phyloP scores from a whole-genome alignment of 2,888 invertebrate species.

The Drosophila lacicola region DNA sequence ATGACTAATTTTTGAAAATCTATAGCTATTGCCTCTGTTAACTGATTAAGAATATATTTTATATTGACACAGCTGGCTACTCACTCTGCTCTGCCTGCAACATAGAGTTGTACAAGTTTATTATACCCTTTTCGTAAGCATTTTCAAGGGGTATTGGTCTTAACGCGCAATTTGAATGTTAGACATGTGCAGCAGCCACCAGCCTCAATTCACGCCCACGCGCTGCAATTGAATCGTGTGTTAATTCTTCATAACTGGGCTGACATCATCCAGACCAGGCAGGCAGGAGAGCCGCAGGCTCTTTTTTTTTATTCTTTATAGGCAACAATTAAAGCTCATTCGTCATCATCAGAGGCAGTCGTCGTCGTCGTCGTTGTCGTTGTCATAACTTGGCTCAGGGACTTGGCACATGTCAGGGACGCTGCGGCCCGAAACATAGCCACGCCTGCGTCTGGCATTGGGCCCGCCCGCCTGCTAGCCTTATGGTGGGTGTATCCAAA shows the following conservation, averaged over 20 bases:
- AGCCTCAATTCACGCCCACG: slow-evolving; percentile 47
- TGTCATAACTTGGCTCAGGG: slow-evolving; percentile 65
- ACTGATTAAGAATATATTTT: too few species aligned
- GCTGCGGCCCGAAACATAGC: slow-evolving; percentile 39
- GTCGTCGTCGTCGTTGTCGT: slow-evolving; percentile 31
- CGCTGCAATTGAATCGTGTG: slow-evolving; percentile 46
- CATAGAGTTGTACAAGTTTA: background rate
- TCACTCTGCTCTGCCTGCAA: background rate
- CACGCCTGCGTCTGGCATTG: slow-evolving; percentile 78
- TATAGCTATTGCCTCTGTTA: too few species aligned
- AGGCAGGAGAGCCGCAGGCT: slow-evolving; percentile 42
- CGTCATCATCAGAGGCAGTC: slow-evolving; percentile 70
- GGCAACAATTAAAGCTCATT: slow-evolving; percentile 81
- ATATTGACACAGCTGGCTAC: too few species aligned
- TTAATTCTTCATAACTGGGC: slow-evolving; percentile 78
- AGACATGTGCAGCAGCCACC: slow-evolving; percentile 67
- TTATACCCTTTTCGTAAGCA: background rate
- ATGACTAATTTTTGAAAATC: too few species aligned
- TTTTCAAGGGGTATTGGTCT: background rate
- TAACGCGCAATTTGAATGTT: slow-evolving; percentile 67
- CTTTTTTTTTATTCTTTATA: slow-evolving; percentile 67
- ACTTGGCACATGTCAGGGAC: slow-evolving; percentile 64
- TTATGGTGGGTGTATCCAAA: slow-evolving; percentile 63
- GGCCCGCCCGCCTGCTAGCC: slow-evolving; percentile 6
- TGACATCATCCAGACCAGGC: slow-evolving; percentile 74